These are phyloP conservation scores for Dendropsophus ebraccatus DNA, from an alignment of 2,113 vertebrate genomes.

Conservation along the genomic window DNA sequence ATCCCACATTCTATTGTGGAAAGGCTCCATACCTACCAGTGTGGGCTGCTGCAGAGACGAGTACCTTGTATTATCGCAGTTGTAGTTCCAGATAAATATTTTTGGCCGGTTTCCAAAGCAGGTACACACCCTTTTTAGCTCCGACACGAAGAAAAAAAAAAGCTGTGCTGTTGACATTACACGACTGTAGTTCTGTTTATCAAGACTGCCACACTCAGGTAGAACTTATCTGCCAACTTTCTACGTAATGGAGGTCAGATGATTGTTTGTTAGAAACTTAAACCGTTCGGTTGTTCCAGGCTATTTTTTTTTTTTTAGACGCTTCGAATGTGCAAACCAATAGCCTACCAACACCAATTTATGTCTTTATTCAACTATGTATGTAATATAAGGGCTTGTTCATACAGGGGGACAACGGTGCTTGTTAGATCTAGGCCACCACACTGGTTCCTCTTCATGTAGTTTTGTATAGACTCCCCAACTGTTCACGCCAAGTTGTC, in stretches of 20 bases:
- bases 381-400: too few species aligned
- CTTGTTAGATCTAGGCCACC: too few species aligned
- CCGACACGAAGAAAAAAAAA: not conserved
- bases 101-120: not conserved
- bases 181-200: not conserved
- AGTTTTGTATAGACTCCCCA: too few species aligned
- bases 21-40: not conserved
- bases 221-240: not conserved
- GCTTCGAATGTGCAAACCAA: too few species aligned
- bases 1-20: not conserved
- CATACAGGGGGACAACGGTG: too few species aligned
- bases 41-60: not conserved
- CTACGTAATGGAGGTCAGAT: not conserved
- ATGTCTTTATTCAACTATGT: too few species aligned
- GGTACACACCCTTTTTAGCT: conserved; percentile 12
- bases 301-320: not conserved
- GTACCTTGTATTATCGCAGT: not conserved
- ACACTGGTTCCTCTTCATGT: too few species aligned
- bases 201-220: not conserved
- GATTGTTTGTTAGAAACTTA: not conserved
- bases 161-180: not conserved
- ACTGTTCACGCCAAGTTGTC: too few species aligned
- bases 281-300: not conserved
- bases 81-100: not conserved
- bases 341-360: too few species aligned